Conservation (phyloP, 2,113 vertebrate species). For the Sphaerodactylus townsendi region DNA sequence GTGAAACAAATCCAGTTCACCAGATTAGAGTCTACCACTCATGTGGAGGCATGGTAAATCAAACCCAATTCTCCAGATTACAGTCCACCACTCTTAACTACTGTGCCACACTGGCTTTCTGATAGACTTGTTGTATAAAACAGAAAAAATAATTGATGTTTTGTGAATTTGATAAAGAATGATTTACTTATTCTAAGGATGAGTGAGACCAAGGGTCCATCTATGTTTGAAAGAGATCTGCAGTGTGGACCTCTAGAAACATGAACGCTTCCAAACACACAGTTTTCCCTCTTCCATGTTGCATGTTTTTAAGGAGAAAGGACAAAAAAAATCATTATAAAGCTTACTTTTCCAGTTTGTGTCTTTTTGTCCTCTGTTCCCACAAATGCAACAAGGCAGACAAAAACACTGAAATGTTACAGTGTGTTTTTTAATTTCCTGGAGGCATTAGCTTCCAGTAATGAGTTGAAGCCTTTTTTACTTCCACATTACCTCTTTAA, state of each 20-base stretch:
- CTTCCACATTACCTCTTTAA: constrained; percentile 26
- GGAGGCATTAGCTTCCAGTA: background rate
- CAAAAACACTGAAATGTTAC: constrained; percentile 1
- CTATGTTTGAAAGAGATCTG: background rate
- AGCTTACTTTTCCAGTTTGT: background rate
- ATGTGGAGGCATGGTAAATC: too few species aligned
- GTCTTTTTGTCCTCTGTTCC: constrained; percentile 5
- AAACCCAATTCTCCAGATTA: too few species aligned
- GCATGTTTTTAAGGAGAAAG: background rate
- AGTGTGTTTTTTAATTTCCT: background rate
- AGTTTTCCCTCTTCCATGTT: too few species aligned
- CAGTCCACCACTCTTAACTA: too few species aligned
- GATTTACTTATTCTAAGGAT: too few species aligned
- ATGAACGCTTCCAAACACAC: constrained; percentile 13
- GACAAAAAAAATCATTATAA: background rate
- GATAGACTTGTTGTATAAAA: too few species aligned
- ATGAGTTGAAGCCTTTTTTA: constrained; percentile 24
- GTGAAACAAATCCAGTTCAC: too few species aligned
- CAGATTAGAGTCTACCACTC: too few species aligned
- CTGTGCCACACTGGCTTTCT: too few species aligned
- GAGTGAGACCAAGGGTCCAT: too few species aligned
- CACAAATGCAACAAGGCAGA: background rate
- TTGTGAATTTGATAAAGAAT: too few species aligned
- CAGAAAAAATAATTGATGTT: too few species aligned
- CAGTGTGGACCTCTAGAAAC: background rate